Conservation (phyloP, 2,113 vertebrate genomes). For the Cebus imitator region DNA sequence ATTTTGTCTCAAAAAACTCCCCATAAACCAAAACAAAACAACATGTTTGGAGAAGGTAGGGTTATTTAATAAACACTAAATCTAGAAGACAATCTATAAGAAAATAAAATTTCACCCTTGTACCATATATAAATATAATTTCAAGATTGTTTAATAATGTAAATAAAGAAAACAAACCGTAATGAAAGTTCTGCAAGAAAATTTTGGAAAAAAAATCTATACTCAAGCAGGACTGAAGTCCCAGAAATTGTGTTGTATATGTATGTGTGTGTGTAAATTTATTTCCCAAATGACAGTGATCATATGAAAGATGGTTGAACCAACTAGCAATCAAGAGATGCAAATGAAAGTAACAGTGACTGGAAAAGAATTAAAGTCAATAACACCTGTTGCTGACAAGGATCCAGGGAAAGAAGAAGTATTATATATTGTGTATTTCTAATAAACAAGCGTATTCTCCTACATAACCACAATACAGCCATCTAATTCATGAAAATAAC, state of each 20-base stretch:
- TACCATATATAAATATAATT: not conserved
- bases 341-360: not conserved
- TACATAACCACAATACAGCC: not conserved
- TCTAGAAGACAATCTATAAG: not conserved
- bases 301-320: not conserved
- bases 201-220: not conserved
- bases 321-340: not conserved
- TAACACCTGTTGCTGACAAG: not conserved
- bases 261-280: not conserved
- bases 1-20: no score
- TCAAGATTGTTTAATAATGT: not conserved
- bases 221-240: not conserved
- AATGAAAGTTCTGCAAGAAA: slow-evolving; percentile 18
- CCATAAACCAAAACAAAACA: no score
- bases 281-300: not conserved
- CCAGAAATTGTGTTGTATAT: not conserved
- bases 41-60: not conserved
- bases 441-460: not conserved
- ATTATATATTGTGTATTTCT: not conserved
- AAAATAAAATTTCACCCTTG: not conserved
- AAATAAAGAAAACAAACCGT: not conserved
- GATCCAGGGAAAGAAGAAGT: not conserved
- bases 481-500: not conserved
- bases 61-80: slow-evolving; percentile 10
- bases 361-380: not conserved